Evolutionary conservation across 53 echinoderm and acorn worm genomes (phyloP), one percentile per base, ranked within the genome.

Genomic region (Patiria pectinifera): DNA sequence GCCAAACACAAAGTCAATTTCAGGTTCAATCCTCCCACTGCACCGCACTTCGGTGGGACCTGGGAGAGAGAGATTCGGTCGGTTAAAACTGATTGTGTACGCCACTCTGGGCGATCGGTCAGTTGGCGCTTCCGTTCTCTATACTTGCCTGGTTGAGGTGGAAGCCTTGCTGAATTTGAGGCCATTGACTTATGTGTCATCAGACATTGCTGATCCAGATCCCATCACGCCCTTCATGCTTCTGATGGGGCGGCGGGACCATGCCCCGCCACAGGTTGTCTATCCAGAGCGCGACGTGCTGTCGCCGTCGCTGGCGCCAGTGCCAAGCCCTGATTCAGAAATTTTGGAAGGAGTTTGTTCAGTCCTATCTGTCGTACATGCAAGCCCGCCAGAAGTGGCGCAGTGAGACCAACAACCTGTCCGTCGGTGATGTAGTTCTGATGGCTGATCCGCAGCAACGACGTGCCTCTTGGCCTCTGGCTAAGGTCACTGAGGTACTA

Each of bases 381-480:
- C 83, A 83, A 22, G 83, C 59, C 21, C 61, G 83, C 83, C 83
- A 62, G 24, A 83, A 83, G 83, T 83, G 83, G 83, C 61, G 83
- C 15, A 60, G 83, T 59, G 83, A 83, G 83, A 59, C 83, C 59
- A 18, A 58, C 59, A 83, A 83, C 83, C 11, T 83, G 49, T 83
- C 61, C 2, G 26, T 83, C 59, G 83, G 83, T 60, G 83, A 83
- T 60, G 83, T 74, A 13, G 74, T 74, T 18, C 74, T 74, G n/a
- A 74, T 74, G 74, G 24, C 16, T 21, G 83, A 59, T 25, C 61
- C 61, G 18, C 59, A 83, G 83, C 83, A 60, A 35, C 53, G 49
- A 23, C 59, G 83, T 23, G 83, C 83, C 83, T 60, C 59, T 26
- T 83, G 83, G 83, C 83, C 83, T 53, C 53, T 83, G 24, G 79